Evolutionary conservation across 2,113 vertebrate species (phyloP).

Genomic region (Noturus placidus): DNA sequence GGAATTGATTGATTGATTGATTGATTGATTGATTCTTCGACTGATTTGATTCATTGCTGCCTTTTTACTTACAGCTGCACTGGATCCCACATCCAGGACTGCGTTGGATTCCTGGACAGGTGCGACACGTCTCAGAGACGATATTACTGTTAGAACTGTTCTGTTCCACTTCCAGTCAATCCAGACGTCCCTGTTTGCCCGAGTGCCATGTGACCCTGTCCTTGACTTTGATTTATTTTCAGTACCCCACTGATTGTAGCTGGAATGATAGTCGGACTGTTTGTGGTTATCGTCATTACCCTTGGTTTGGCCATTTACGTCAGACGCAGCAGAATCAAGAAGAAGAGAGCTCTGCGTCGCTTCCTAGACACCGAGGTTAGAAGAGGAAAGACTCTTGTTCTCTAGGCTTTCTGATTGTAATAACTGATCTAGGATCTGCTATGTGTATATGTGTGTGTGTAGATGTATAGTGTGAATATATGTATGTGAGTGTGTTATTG

Average conservation of each 20-base stretch:
- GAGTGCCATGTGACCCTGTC: too few relatives aligned
- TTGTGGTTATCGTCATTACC: conserved; percentile 89
- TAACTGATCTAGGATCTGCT: neutral
- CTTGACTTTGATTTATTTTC: conserved; percentile 35
- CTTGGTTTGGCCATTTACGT: conserved; percentile 88
- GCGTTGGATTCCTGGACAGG: conserved; percentile 98
- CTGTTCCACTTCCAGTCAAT: neutral
- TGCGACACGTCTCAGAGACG: conserved; percentile 55
- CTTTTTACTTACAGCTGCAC: conserved; percentile 83
- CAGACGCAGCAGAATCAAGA: conserved; percentile 93
- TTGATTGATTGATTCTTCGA: neutral
- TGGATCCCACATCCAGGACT: conserved; percentile 91
- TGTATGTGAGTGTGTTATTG: neutral
- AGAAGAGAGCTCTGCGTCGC: conserved; percentile 90
- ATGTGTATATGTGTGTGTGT: neutral
- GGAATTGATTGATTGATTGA: too few relatives aligned
- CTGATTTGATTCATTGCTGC: neutral
- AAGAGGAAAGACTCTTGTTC: neutral
- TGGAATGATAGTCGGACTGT: conserved; percentile 88
- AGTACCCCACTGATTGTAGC: conserved; percentile 95
- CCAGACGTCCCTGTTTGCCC: neutral
- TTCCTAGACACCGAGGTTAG: conserved; percentile 97
- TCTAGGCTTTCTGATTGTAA: neutral
- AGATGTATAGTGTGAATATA: too few relatives aligned
- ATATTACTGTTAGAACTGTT: neutral